These are phyloP conservation scores for Piprites chloris DNA, from an alignment of 2,113 vertebrate genomes.

Conservation along the genomic window DNA sequence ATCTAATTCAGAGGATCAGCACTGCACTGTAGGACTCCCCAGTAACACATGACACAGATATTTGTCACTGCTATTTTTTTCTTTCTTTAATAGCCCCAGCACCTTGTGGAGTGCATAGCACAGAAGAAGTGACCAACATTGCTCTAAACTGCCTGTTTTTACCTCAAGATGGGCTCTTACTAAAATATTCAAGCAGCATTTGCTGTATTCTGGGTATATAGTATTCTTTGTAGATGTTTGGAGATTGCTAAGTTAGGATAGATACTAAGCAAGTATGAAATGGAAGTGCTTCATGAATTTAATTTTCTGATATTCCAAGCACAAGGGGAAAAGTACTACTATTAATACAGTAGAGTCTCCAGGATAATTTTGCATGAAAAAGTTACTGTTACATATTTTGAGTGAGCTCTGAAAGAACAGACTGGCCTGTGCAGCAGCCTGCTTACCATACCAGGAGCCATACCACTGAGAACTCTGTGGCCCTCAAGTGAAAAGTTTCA, in stretches of 20 bases:
- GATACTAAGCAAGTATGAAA: neutral
- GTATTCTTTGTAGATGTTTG: neutral
- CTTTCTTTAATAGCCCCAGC: neutral
- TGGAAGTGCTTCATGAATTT: neutral
- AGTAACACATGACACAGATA: neutral
- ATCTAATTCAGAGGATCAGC: neutral
- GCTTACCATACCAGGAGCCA: neutral
- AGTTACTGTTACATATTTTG: neutral
- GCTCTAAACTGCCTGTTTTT: neutral
- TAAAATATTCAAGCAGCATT: neutral
- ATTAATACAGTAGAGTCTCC: neutral
- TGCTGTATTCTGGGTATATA: neutral
- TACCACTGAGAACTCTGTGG: too few relatives aligned
- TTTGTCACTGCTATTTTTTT: neutral
- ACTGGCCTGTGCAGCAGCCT: neutral
- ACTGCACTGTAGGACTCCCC: neutral
- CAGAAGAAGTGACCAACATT: neutral
- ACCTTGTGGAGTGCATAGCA: neutral
- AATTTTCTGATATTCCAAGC: constrained; percentile 5
- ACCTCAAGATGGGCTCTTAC: neutral
- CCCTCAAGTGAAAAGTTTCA: neutral
- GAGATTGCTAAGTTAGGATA: neutral
- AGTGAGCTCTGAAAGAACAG: neutral
- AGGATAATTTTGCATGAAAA: neutral
- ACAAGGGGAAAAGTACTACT: neutral